These are phyloP conservation scores for Lysiphlebus fabarum DNA, from an alignment of 1,140 invertebrate species.

Conservation along the genomic window DNA sequence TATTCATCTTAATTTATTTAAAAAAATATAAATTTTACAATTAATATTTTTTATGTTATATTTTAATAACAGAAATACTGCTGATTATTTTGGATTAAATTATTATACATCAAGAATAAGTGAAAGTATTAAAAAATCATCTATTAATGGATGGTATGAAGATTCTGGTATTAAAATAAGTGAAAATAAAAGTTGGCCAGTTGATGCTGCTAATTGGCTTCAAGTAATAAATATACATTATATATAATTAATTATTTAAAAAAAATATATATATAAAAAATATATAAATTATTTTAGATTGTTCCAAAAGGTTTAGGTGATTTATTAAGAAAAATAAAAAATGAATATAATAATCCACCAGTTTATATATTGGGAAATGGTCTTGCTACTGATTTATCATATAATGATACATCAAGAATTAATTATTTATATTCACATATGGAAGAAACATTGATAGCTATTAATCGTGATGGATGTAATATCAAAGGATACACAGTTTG, in stretches of 20 bases:
- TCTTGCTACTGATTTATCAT: slow-evolving; percentile 58
- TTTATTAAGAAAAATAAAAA: slow-evolving; percentile 67
- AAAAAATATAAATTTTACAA: background rate
- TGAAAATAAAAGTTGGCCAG: slow-evolving; percentile 39
- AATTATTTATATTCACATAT: slow-evolving; percentile 50
- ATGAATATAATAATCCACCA: slow-evolving; percentile 64
- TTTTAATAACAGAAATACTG: background rate
- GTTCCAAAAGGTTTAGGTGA: slow-evolving; percentile 68
- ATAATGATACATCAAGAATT: slow-evolving; percentile 54
- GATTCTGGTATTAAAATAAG: slow-evolving; percentile 35
- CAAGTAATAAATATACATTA: too few species aligned
- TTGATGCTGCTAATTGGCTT: slow-evolving; percentile 37
- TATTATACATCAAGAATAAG: slow-evolving; percentile 55
- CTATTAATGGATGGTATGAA: slow-evolving; percentile 27
- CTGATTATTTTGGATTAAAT: slow-evolving; percentile 53
- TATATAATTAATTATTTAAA: too few species aligned
- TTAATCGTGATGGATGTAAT: slow-evolving; percentile 60
- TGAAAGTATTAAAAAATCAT: slow-evolving; percentile 33
- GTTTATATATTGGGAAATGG: slow-evolving; percentile 77
- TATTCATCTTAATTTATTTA: background rate
- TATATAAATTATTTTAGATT: slow-evolving; percentile 22
- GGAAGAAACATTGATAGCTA: slow-evolving; percentile 7
- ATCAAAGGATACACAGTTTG: slow-evolving; percentile 67
- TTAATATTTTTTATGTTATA: background rate
- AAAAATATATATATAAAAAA: too few species aligned